Base-by-base conservation (phyloP, 1,140 invertebrate genomes). In the Elysia chlorotica region DNA sequence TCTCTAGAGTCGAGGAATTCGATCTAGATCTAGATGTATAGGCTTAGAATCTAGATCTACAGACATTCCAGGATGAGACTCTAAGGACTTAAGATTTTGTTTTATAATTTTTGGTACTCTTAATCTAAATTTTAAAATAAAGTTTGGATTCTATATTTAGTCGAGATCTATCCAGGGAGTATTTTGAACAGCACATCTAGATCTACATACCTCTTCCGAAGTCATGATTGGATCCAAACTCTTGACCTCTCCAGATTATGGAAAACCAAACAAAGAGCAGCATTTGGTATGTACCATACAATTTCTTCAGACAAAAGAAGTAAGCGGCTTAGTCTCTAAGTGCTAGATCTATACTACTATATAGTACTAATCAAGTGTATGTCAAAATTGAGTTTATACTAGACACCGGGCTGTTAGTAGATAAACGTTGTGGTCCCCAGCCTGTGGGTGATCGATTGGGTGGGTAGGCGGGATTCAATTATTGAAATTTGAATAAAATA, bases 211-310 rank as follows among this genome's bases (percentile, higher is more conserved):
- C n/a, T 57, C n/a, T 6, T n/a, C 59, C 21, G 2, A 33, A 31
- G 28, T 2, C 1, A 62, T 62, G 59, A 62, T 62, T 35, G 30
- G 65, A 54, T 78, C 59, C 57, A 75, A 74, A 53, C 73, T 78
- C 56, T 74, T 78, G 35, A 80, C 79, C 1, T 41, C 65, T 53
- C 5, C 1, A 2, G 48, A 74, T 17, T 80, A 75, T 74, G 79
- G 77, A 25, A 66, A 31, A 28, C 79, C 75, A 30, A 74, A 70
- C 48, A 71, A 74, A 38, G 48, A 33, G 36, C 79, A 80, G 59
- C 74, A 78, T 77, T 37, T 57, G 65, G 79, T 80, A 74, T 33
- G 28, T 73, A 28, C 5, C 21, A 6, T 17, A 4, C 21, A 5
- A 6, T 33, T 4, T 31, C 28, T 62, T 4, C 2, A 19, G 14